Evolutionary conservation across 2,797 vertebrate species (phyloP), one percentile per base, ranked within the genome.

Genomic region (Oophaga sylvatica): DNA sequence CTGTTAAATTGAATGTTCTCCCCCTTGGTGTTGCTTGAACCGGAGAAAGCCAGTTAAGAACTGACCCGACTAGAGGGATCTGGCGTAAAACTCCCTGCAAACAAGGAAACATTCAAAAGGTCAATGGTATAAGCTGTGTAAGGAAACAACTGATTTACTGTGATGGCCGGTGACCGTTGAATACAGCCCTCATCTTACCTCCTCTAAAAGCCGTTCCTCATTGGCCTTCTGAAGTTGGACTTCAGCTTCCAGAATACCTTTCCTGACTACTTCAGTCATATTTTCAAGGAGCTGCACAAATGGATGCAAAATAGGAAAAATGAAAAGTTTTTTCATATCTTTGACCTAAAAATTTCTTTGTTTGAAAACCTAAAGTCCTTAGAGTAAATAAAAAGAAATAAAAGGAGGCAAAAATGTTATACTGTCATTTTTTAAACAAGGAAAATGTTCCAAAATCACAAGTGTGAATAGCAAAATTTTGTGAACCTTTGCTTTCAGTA

Each of bases 21-120:
- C 98, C 98, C 91, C 97, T 97, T 0, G 97, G 90, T 5, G 96
- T 96, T 83, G 95, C 95, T 87, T 97, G 96, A 88, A 97, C 94
- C 0, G 98, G 98, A 92, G 98, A 98, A 88, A 99, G 96, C 98
- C 98, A 99, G 92, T 99, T 99, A 19, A 99, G 93, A 89, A 99
- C 94, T 0, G 98, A 99, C 76, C 98, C 95, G 1, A 99, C 96
- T 0, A 99, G 91, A 0, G 98, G 98, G 90, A 99, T 97, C 92
- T 99, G 98, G 12, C 98, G 96, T 80, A 99, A 93, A 90, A 98
- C 93, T 3, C 98, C 98, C 98, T 99, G 86, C 5, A 91, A 92
- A 86, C 94, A 53, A 94, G 0, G 87, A 41, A 67, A 0, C 10
- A 57, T 83, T 9, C 48, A 59, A 71, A 0, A 22, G 45, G 63